These are phyloP conservation scores for Phallusia fumigata DNA, from an alignment of 23 tunicate species.

Conservation along the genomic window DNA sequence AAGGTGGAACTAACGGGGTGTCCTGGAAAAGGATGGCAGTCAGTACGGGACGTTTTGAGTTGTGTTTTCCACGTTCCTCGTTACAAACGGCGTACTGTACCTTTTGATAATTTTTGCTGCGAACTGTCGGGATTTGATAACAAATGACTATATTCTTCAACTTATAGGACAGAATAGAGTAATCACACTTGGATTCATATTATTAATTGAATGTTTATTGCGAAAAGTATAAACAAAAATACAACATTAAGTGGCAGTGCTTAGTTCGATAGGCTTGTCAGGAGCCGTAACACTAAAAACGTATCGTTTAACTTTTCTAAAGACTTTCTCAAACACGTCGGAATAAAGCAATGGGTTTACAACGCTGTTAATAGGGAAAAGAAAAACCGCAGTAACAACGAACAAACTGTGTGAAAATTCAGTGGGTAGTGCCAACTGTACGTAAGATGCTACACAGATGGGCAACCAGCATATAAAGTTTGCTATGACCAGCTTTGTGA, in stretches of 20 bases:
- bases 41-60: too few species aligned
- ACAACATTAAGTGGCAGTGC: not conserved
- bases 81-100: too few species aligned
- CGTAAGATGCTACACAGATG: not conserved
- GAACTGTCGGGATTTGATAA: too few species aligned
- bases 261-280: not conserved
- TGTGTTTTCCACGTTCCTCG: too few species aligned
- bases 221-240: too few species aligned
- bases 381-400: not conserved
- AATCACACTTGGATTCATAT: too few species aligned
- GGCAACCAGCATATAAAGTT: slow-evolving; percentile 11
- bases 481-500: not conserved
- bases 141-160: too few species aligned
- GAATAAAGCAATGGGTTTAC: slow-evolving; percentile 8
- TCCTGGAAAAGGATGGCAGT: too few species aligned
- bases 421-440: not conserved
- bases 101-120: too few species aligned
- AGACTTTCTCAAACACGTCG: slow-evolving; percentile 7
- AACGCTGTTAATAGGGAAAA: slow-evolving; percentile 11
- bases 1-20: too few species aligned
- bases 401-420: slow-evolving; percentile 8
- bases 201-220: too few species aligned
- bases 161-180: too few species aligned
- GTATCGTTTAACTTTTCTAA: not conserved
- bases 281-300: not conserved